Conservation (phyloP, 2,888 invertebrate species). For the Ischnus inquisitorius region DNA sequence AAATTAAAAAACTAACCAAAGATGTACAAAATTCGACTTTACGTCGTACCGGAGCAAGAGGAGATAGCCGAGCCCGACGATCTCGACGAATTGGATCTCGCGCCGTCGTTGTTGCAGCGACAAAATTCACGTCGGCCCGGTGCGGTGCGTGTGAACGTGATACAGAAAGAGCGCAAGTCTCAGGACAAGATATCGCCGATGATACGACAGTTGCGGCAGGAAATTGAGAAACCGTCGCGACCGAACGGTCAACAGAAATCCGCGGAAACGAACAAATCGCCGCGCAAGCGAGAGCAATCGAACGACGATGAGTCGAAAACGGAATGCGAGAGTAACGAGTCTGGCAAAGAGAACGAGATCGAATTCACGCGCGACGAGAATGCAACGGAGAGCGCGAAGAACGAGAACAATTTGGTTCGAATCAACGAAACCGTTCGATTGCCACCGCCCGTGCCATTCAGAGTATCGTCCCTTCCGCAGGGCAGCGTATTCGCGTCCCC, state of each 20-base stretch:
- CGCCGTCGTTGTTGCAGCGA: slow-evolving; percentile 72
- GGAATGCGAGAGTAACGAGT: slow-evolving; percentile 44
- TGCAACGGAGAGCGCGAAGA: not conserved
- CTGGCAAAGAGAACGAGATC: slow-evolving; percentile 59
- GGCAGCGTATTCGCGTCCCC: slow-evolving; percentile 74
- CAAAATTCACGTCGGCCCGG: slow-evolving; percentile 76
- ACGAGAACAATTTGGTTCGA: slow-evolving; percentile 8
- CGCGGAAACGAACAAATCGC: slow-evolving; percentile 57
- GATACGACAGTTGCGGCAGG: slow-evolving; percentile 70
- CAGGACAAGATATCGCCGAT: slow-evolving; percentile 69
- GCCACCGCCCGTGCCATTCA: slow-evolving; percentile 63
- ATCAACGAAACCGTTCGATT: slow-evolving; percentile 32
- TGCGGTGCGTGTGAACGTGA: slow-evolving; percentile 72
- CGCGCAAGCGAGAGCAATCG: slow-evolving; percentile 59
- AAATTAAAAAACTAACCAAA: slow-evolving; percentile 47
- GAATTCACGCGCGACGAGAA: slow-evolving; percentile 18
- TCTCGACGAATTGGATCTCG: slow-evolving; percentile 70
- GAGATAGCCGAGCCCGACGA: slow-evolving; percentile 72
- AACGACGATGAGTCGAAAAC: slow-evolving; percentile 47
- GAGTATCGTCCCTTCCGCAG: slow-evolving; percentile 64
- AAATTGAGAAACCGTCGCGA: slow-evolving; percentile 58
- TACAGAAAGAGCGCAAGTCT: slow-evolving; percentile 70
- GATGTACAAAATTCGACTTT: slow-evolving; percentile 78
- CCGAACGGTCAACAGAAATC: slow-evolving; percentile 32
- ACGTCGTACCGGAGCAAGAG: slow-evolving; percentile 78